A percentile compares a stretch with the other conserved stretches of the same genome.
Evolutionary conservation across 2,797 vertebrate genomes (phyloP).

Genomic region (Brachyrhaphis roseni): DNA sequence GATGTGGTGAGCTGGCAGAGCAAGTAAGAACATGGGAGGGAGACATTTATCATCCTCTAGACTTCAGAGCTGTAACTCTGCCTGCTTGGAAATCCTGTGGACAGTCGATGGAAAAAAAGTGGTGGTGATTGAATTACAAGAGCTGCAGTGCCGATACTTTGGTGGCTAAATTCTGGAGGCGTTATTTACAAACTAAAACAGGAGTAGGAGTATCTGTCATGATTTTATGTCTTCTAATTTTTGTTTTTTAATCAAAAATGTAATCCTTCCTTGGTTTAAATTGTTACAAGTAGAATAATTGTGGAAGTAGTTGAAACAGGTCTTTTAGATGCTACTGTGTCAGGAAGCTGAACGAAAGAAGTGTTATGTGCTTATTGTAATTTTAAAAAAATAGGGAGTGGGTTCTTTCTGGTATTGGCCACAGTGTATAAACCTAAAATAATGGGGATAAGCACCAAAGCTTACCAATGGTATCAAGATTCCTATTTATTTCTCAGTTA

Average conservation of each 20-base stretch:
- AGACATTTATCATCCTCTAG: constrained; percentile 80
- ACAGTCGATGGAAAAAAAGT: constrained; percentile 53
- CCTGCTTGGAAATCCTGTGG: constrained; percentile 73
- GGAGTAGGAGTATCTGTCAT: constrained; percentile 6
- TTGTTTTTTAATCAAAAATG: background rate
- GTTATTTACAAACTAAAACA: constrained; percentile 24
- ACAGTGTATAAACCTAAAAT: background rate
- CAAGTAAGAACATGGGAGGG: constrained; percentile 78
- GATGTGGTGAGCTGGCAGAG: constrained; percentile 83
- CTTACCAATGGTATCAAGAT: background rate
- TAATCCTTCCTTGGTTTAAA: constrained; percentile 14
- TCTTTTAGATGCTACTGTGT: background rate
- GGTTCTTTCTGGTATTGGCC: background rate
- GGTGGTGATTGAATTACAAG: constrained; percentile 64
- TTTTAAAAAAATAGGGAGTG: background rate
- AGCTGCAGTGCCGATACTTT: constrained; percentile 40
- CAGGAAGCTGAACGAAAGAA: background rate
- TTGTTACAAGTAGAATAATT: constrained; percentile 13
- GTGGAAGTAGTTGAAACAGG: background rate
- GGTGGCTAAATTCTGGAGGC: constrained; percentile 42
- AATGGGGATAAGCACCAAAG: background rate
- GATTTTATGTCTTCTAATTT: background rate
- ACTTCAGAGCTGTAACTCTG: constrained; percentile 75
- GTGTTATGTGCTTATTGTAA: background rate
- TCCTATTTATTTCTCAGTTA: background rate